Evolutionary conservation across 2,888 invertebrate species (phyloP), one percentile per base, ranked within the genome.

Genomic region (Pristionchus japonicus): DNA sequence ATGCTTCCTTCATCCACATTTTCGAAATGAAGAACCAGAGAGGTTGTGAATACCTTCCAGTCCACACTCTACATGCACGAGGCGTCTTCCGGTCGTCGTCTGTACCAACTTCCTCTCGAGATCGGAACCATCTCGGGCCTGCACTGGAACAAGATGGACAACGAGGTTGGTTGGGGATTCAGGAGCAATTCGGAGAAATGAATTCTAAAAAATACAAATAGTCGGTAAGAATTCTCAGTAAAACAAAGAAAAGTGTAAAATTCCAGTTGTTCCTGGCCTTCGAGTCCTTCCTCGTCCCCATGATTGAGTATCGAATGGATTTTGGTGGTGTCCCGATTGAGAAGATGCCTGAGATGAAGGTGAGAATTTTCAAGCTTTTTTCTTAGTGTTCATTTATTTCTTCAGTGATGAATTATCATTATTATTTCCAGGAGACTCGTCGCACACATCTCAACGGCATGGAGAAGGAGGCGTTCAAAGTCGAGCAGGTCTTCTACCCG

Each of bases 281-380:
- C 95, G 97, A 97, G 91, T 98, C 98, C 0, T 99, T 98, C 95
- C 96, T 98, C 84, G 97, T 97, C 86, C 98, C 99, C 40, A 96
- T 96, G 91, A 96, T 96, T 91, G 97, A 98, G 93, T 98, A 97
- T 95, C 96, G 96, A 91, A 97, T 97, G 90, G 97, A 98, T 95
- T 96, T 98, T 92, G 96, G 96, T 1, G 96, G 96, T 88, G 49
- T 89, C 2, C 89, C 77, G 20, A 61, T 97, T 77, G 96, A 96
- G 92, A 94, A 95, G 88, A 77, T 80, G 49, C 90, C 90, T 15
- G 89, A 91, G 17, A 86, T 91, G 43, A 89, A 92, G 88, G 92
- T 93, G 40, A 84, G 64, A 1, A 11, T 43, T 43, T 9, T 52
- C 52, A 52, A 43, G 43, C 43, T 11, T 11, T 43, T 43, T 9